phyloP scores from a whole-genome alignment of 2,797 vertebrate species.

The Lepidocolaptes lacrymiger region DNA sequence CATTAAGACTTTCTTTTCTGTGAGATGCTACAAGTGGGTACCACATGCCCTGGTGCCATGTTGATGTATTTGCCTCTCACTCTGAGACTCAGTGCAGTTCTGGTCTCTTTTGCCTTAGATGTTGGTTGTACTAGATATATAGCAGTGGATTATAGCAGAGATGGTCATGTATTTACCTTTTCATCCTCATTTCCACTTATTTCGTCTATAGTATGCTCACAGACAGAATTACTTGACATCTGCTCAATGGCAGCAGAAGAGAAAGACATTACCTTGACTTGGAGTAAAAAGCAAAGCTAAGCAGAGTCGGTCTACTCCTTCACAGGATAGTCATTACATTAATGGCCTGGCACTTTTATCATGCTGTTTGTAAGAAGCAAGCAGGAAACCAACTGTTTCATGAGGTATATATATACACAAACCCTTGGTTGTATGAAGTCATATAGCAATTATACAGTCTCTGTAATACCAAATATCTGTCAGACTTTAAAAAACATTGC shows the following conservation, averaged over 20 bases:
- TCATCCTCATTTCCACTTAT: neutral
- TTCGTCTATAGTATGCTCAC: neutral
- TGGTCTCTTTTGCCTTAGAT: neutral
- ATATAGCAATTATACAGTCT: neutral
- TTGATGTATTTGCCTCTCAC: neutral
- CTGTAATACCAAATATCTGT: neutral
- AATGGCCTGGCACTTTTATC: neutral
- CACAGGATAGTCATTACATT: neutral
- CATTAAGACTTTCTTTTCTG: neutral
- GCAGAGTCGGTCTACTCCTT: neutral
- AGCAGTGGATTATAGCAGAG: neutral
- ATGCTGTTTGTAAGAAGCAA: neutral
- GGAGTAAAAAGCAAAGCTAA: neutral
- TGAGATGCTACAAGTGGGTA: neutral
- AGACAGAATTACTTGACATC: neutral
- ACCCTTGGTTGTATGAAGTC: neutral
- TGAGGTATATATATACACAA: neutral
- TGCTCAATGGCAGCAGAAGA: neutral
- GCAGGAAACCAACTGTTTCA: neutral
- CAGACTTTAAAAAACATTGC: neutral
- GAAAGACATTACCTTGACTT: neutral
- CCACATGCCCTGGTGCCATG: neutral
- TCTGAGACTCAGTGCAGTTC: neutral
- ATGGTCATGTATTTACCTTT: neutral
- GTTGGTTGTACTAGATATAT: neutral